phyloP scores from a whole-genome alignment of 2,888 invertebrate species.

The Latrodectus hesperus region DNA sequence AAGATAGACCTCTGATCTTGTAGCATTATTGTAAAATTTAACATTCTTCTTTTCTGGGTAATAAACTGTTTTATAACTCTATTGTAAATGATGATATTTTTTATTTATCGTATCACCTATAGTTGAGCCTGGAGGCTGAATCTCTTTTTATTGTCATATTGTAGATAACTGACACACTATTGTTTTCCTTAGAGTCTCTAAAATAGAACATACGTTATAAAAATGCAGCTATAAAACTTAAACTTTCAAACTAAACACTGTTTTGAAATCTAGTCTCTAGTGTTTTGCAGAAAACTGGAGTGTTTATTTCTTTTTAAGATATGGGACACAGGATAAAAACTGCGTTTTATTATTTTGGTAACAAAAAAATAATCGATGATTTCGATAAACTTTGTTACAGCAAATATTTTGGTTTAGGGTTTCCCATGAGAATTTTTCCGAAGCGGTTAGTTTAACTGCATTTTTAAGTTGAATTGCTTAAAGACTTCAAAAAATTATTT shows the following conservation, averaged over 20 bases:
- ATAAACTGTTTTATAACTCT: too few relatives aligned
- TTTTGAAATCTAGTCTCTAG: conserved; percentile 41
- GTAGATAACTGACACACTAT: conserved; percentile 34
- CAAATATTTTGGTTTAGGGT: background rate
- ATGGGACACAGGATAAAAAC: conserved; percentile 10
- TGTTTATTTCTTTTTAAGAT: conserved; percentile 36
- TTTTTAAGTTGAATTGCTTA: background rate
- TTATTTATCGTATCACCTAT: background rate
- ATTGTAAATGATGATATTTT: background rate
- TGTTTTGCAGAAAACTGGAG: conserved; percentile 30
- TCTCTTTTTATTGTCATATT: conserved; percentile 46
- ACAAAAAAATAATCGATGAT: background rate
- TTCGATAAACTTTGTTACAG: background rate
- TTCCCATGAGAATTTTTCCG: too few relatives aligned
- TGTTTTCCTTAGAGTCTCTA: conserved; percentile 29
- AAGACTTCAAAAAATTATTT: background rate
- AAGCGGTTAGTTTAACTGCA: background rate
- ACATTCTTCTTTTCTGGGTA: too few relatives aligned
- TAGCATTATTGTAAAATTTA: too few relatives aligned
- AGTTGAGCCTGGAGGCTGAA: background rate
- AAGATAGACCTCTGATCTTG: too few relatives aligned
- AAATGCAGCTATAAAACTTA: conserved; percentile 38
- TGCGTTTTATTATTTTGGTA: conserved; percentile 29
- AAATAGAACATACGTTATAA: conserved; percentile 37
- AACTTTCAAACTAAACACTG: conserved; percentile 35